phyloP scores from a whole-genome alignment of 2,113 vertebrate species.

The Craseonycteris thonglongyai region DNA sequence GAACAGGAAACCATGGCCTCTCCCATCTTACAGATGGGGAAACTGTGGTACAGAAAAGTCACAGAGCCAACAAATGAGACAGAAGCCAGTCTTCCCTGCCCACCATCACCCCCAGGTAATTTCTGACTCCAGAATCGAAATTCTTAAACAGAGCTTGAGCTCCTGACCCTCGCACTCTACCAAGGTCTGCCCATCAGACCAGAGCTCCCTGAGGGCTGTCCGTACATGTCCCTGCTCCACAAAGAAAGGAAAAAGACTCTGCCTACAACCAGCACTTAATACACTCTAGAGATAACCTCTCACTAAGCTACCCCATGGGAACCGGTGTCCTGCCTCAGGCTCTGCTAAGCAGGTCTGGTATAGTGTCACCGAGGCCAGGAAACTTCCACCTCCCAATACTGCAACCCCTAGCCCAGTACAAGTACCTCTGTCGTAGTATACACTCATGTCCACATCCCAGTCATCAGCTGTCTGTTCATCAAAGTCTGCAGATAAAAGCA shows the following conservation, averaged over 20 bases:
- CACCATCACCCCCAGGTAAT: background rate
- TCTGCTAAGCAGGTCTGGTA: background rate
- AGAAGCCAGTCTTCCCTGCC: background rate
- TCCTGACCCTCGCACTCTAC: background rate
- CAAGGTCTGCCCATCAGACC: background rate
- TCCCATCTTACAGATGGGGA: background rate
- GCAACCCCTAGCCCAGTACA: conserved; percentile 61
- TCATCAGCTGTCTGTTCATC: conserved; percentile 96
- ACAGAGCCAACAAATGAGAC: background rate
- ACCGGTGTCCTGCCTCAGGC: background rate
- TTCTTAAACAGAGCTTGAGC: background rate
- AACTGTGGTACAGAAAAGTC: background rate
- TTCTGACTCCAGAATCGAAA: background rate
- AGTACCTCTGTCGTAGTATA: conserved; percentile 96
- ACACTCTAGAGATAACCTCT: background rate
- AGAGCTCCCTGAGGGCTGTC: background rate
- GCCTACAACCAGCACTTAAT: background rate
- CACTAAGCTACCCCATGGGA: background rate
- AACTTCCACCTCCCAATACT: background rate
- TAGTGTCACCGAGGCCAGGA: background rate
- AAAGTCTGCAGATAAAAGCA: conserved; percentile 85
- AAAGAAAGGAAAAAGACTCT: background rate
- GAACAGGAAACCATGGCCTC: background rate
- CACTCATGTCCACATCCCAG: conserved; percentile 98
- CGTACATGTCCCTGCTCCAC: background rate